These are phyloP conservation scores for Coluber constrictor DNA, from an alignment of 2,797 vertebrate species.

Conservation along the genomic window DNA sequence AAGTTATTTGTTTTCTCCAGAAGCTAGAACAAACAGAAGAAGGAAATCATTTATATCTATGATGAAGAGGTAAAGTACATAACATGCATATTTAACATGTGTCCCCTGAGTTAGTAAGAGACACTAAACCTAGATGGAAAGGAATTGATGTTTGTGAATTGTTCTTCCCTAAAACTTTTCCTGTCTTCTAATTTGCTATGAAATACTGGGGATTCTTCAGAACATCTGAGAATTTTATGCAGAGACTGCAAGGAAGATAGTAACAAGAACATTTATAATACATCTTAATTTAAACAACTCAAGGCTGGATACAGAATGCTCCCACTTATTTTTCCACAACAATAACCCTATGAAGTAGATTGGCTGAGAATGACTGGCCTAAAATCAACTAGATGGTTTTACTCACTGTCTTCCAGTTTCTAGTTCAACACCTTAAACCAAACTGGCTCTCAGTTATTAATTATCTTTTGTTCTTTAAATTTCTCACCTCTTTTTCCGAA, in stretches of 20 bases:
- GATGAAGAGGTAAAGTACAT: neutral
- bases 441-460: neutral
- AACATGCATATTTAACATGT: neutral
- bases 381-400: neutral
- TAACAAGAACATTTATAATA: neutral
- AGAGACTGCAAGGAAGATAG: neutral
- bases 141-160: neutral
- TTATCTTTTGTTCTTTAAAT: neutral
- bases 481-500: neutral
- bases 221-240: neutral
- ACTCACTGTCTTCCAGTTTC: neutral
- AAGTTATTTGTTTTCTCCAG: slow-evolving; percentile 82
- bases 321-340: neutral
- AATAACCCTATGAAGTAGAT: neutral
- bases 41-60: slow-evolving; percentile 17
- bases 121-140: neutral
- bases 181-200: neutral
- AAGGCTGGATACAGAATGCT: neutral
- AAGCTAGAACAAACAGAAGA: slow-evolving; percentile 73
- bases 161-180: neutral
- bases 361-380: neutral
- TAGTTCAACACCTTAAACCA: neutral
- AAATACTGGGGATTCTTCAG: neutral
- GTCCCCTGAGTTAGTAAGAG: neutral
- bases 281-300: neutral